Conservation (phyloP, 2,113 vertebrate genomes). For the Strix aluco region DNA sequence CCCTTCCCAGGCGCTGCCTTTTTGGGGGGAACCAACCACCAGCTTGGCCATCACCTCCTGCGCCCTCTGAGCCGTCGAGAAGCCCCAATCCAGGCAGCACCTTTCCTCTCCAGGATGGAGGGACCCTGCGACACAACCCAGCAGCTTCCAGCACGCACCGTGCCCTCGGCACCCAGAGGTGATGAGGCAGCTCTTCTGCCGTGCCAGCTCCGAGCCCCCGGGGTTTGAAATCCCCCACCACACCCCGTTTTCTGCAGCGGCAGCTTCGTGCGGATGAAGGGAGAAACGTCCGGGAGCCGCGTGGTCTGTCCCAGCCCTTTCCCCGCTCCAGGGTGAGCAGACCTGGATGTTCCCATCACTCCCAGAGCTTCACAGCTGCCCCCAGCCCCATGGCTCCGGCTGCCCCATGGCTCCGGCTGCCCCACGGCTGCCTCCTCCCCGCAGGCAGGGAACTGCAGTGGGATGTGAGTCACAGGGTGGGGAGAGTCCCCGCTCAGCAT, state of each 20-base stretch:
- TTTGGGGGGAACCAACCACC: background rate
- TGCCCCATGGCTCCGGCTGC: background rate
- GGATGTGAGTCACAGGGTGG: constrained; percentile 40
- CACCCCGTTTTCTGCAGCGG: background rate
- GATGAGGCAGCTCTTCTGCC: background rate
- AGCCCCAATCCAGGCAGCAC: accelerated
- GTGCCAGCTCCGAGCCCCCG: background rate
- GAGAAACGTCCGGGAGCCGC: background rate
- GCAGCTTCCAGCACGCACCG: background rate
- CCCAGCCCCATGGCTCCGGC: background rate
- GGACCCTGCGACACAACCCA: accelerated
- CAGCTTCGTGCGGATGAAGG: background rate
- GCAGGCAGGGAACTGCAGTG: background rate
- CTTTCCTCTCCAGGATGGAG: background rate
- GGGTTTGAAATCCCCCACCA: background rate
- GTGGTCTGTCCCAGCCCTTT: accelerated
- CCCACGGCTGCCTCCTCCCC: background rate
- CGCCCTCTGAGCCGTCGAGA: accelerated
- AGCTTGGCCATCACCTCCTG: background rate
- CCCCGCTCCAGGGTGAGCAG: background rate
- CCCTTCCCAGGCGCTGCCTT: background rate
- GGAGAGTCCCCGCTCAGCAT: background rate
- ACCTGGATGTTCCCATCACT: background rate
- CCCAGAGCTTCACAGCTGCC: background rate
- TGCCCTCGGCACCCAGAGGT: background rate